phyloP scores from a whole-genome alignment of 2,113 vertebrate species.

The Cathartes aura region DNA sequence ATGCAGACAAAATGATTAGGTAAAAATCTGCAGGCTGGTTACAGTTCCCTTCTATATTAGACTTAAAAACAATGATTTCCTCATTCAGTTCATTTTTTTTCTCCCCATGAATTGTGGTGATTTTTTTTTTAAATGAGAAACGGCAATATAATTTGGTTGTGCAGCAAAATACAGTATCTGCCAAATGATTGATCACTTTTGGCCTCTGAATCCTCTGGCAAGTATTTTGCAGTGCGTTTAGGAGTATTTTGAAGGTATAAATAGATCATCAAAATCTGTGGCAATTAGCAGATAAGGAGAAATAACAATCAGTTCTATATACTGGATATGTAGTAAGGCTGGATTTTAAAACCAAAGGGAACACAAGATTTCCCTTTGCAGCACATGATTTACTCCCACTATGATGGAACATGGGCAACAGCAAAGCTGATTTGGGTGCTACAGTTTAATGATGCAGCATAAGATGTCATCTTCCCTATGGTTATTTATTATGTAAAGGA shows the following conservation, averaged over 20 bases:
- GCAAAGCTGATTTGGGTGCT: neutral
- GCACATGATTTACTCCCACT: neutral
- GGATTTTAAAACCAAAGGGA: neutral
- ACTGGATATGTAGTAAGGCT: neutral
- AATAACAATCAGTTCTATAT: neutral
- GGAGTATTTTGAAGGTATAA: conserved; percentile 15
- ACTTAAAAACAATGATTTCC: neutral
- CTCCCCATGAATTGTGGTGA: neutral
- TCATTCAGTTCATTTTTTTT: neutral
- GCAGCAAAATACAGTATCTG: neutral
- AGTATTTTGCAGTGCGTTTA: neutral
- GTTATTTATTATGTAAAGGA: neutral
- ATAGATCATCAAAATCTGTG: neutral
- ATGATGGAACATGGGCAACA: neutral
- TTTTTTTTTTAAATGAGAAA: neutral
- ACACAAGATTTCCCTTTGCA: neutral
- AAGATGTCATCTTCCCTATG: neutral
- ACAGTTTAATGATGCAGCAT: neutral
- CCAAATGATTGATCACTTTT: conserved; percentile 17
- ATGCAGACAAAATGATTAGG: neutral
- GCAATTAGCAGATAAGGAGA: conserved; percentile 31
- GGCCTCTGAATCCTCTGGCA: neutral
- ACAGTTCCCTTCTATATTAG: neutral
- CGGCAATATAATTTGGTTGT: neutral
- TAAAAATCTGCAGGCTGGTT: neutral